Base-by-base conservation (phyloP, 2,888 invertebrate species). In the Cetonia aurata region DNA sequence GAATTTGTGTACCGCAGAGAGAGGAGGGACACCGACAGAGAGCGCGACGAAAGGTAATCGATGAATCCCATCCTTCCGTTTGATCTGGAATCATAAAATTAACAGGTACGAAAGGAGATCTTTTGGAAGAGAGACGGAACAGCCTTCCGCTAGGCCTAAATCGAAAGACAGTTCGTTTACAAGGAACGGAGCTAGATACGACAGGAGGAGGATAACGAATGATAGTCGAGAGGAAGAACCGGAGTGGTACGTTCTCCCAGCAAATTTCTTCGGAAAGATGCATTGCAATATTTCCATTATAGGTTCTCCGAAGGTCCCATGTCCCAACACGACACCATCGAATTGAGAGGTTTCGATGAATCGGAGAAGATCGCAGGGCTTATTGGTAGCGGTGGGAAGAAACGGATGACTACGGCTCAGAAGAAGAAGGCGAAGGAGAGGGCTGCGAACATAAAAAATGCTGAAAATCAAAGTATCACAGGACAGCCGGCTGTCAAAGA, bases 281-380 rank as follows among this genome's bases (percentile, higher is more conserved):
- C n/a, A n/a, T n/a, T n/a, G n/a, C n/a, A n/a, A n/a, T 6, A 15
- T 15, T 50, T 50, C 19, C 4, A 37, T 37, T 37, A 1, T 77
- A 86, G 87, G 90, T 93, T 92, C 81, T 93, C 93, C 79, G 92
- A 92, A 72, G 97, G 96, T 53, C 97, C 97, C 55, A 93, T 93
- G 72, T 96, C 96, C 72, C 94, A 96, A 82, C 87, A 92, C 80
- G 98, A 98, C 79, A 96, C 95, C 44, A 98, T 98, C 78, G 98
- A 98, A 84, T 86, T 98, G 77, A 91, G 93, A 57, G 98, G 98
- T 15, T 98, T 98, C 85, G 96, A 97, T 78, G 89, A 90, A 0
- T 85, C 83, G 44, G 85, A 86, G 48, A 84, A 73, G 66, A 72
- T 71, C 59, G 59, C 52, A 57, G 67, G 41, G 0, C 31, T 9